Conservation (phyloP, 2,113 vertebrate genomes). For the Argyrosomus japonicus region DNA sequence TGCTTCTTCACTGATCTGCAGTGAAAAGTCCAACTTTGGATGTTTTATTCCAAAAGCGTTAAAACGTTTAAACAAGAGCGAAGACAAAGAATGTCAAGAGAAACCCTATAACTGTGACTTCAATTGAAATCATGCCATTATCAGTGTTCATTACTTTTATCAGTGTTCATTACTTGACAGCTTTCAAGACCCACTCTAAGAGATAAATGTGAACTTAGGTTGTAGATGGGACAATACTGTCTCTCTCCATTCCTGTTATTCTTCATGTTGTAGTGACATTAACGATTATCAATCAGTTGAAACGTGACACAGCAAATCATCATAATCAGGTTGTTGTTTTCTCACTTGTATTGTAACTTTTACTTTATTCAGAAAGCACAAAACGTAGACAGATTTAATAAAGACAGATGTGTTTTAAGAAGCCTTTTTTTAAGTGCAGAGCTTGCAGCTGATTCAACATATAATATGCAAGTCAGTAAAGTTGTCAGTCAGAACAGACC, state of each 20-base stretch:
- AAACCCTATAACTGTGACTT: neutral
- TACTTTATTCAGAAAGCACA: neutral
- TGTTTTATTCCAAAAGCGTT: neutral
- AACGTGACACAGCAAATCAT: neutral
- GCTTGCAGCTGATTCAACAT: neutral
- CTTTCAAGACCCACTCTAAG: no score
- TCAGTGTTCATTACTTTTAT: slow-evolving; percentile 37
- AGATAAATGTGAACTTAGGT: neutral
- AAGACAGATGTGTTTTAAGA: neutral
- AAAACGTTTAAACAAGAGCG: neutral
- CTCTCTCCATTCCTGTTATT: neutral
- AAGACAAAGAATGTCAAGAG: neutral
- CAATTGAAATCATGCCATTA: neutral
- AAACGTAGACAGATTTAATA: neutral
- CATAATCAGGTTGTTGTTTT: neutral
- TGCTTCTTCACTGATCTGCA: neutral
- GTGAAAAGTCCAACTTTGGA: neutral
- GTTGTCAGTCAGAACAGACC: neutral
- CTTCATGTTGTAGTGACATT: neutral
- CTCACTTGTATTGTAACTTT: neutral
- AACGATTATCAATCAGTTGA: neutral
- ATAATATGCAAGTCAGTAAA: neutral
- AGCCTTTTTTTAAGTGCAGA: neutral
- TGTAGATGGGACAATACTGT: no score
- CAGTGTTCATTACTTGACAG: slow-evolving; percentile 29